Percentiles rank a stretch among this genome's conserved stretches.
These are phyloP conservation scores for Dasyurus viverrinus DNA, from an alignment of 2,113 vertebrate species.

Conservation along the genomic window DNA sequence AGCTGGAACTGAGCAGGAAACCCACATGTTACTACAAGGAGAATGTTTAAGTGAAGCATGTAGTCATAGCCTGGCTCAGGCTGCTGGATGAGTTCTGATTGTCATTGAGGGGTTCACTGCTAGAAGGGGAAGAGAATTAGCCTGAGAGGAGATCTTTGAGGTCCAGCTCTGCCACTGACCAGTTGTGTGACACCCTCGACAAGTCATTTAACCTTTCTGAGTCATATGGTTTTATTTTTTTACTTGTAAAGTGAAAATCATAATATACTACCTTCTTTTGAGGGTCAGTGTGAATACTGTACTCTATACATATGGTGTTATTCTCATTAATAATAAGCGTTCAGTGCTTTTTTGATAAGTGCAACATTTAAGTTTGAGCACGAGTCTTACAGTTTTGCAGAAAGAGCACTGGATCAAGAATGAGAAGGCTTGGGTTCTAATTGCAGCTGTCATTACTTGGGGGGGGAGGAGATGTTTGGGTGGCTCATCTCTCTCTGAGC, in stretches of 20 bases:
- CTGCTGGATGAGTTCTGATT: not conserved
- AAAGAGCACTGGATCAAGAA: not conserved
- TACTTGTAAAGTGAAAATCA: not conserved
- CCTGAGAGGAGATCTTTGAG: not conserved
- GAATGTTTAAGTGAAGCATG: not conserved
- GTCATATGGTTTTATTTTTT: not conserved
- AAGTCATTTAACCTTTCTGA: not conserved
- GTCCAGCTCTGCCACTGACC: not conserved
- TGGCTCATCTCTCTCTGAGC: not conserved
- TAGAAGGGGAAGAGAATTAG: not conserved
- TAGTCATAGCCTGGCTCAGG: not conserved
- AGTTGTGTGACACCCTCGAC: rapidly evolving
- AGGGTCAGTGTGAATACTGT: not conserved
- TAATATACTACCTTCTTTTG: not conserved
- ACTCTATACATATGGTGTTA: not conserved
- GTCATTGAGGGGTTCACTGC: not conserved
- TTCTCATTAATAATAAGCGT: not conserved
- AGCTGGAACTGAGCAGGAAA: not conserved
- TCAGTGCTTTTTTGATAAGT: not conserved
- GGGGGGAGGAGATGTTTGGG: not conserved
- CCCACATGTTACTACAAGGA: not conserved
- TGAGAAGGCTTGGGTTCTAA: not conserved
- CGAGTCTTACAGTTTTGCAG: not conserved
- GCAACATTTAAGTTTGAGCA: not conserved
- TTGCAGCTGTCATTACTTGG: not conserved